Evolutionary conservation across 2,113 vertebrate species (phyloP).

Genomic region (Promerops cafer): DNA sequence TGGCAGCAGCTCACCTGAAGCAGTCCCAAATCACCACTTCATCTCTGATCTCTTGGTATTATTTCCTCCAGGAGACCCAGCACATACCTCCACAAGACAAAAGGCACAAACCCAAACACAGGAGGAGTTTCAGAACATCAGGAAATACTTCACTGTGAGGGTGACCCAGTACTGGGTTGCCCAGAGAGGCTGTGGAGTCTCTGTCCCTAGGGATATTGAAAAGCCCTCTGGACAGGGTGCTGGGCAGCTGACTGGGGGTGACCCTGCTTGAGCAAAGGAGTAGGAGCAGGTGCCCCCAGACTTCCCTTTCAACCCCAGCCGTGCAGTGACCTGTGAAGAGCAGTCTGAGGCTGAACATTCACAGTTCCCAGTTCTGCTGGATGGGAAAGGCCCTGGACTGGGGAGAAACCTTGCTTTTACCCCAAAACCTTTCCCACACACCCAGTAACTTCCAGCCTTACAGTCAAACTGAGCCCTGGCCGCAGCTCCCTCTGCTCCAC

Average conservation of each 20-base stretch:
- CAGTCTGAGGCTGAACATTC: not conserved
- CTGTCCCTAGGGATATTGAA: not conserved
- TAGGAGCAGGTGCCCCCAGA: not conserved
- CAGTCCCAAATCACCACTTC: not conserved
- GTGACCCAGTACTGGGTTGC: not conserved
- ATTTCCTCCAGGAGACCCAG: not conserved
- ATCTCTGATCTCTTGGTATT: not conserved
- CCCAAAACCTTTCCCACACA: not conserved
- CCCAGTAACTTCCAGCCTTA: not conserved
- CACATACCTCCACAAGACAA: not conserved
- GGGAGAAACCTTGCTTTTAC: not conserved
- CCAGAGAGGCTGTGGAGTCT: not conserved
- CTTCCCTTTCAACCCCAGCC: not conserved
- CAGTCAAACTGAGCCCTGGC: not conserved
- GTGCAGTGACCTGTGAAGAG: not conserved
- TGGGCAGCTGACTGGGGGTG: not conserved
- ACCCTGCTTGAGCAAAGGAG: not conserved
- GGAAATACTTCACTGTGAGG: not conserved
- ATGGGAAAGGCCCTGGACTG: not conserved
- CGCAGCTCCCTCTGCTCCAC: not conserved
- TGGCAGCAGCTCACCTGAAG: not conserved
- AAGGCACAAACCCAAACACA: not conserved
- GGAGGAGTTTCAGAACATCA: not conserved
- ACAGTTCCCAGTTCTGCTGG: not conserved
- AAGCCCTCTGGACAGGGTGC: not conserved